phyloP scores from a whole-genome alignment of 1,140 invertebrate genomes.

The Drusus annulatus region DNA sequence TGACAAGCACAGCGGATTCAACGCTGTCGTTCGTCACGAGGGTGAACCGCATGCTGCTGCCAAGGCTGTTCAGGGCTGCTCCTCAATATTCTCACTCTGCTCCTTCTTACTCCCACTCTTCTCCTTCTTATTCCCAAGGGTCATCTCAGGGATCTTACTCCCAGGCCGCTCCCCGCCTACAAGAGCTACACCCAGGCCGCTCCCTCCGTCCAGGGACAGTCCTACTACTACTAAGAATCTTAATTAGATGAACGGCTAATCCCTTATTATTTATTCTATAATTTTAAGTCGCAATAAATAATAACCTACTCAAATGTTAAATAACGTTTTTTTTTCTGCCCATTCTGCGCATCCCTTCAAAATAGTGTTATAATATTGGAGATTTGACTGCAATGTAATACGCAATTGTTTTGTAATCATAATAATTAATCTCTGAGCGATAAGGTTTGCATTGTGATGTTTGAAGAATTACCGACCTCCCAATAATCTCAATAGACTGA shows the following conservation, averaged over 20 bases:
- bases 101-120: constrained; percentile 41
- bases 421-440: too few relatives aligned
- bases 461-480: too few relatives aligned
- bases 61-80: constrained; percentile 56
- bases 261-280: constrained; percentile 42
- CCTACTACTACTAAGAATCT: constrained; percentile 48
- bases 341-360: too few relatives aligned
- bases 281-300: constrained; percentile 43
- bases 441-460: too few relatives aligned
- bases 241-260: not conserved
- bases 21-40: constrained; percentile 77
- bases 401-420: too few relatives aligned
- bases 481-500: too few relatives aligned
- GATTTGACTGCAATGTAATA: too few relatives aligned
- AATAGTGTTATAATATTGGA: too few relatives aligned
- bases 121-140: constrained; percentile 38
- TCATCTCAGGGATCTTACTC: constrained; percentile 8
- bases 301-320: too few relatives aligned
- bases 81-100: constrained; percentile 44
- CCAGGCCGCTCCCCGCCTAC: constrained; percentile 44
- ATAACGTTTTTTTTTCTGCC: too few relatives aligned
- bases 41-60: too few relatives aligned
- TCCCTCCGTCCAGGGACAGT: constrained; percentile 49
- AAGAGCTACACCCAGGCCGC: too few relatives aligned
- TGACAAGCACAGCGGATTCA: constrained; percentile 80